phyloP scores from a whole-genome alignment of 1,140 invertebrate genomes.

The Bombus ignitus region DNA sequence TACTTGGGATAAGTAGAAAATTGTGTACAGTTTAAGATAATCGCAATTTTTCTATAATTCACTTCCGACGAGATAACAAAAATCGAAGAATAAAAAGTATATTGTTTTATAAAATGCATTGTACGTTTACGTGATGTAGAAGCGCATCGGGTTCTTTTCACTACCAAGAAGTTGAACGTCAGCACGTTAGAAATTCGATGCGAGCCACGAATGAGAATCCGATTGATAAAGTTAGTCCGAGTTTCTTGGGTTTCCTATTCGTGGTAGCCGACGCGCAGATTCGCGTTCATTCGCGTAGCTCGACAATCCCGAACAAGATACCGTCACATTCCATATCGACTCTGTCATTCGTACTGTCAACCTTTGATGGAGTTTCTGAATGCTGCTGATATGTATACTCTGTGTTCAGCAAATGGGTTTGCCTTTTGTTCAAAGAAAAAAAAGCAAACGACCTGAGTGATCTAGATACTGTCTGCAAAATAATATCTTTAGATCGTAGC shows the following conservation, averaged over 20 bases:
- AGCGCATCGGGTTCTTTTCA: background rate
- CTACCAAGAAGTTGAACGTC: background rate
- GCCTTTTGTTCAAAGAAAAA: background rate
- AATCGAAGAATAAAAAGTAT: background rate
- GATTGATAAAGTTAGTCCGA: slow-evolving; percentile 43
- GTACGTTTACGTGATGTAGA: background rate
- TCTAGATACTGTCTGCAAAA: background rate
- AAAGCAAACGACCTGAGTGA: background rate
- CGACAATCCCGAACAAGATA: slow-evolving; percentile 75
- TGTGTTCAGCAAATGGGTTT: background rate
- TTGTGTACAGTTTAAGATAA: too few species aligned
- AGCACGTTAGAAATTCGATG: slow-evolving; percentile 29
- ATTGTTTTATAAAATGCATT: background rate
- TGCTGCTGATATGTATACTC: background rate
- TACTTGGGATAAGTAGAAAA: too few species aligned
- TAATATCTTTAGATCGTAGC: background rate
- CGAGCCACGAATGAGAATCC: slow-evolving; percentile 30
- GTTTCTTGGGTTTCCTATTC: slow-evolving; percentile 37
- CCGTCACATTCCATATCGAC: slow-evolving; percentile 76
- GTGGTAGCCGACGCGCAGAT: slow-evolving; percentile 42
- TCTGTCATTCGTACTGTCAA: slow-evolving; percentile 70
- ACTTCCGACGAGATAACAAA: background rate
- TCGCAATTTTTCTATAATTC: background rate
- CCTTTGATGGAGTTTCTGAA: slow-evolving; percentile 28
- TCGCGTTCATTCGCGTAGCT: slow-evolving; percentile 43